Percentiles rank a stretch among this genome's conserved stretches.
phyloP scores from a whole-genome alignment of 2,797 vertebrate genomes.

The Onychomys leucogaster region DNA sequence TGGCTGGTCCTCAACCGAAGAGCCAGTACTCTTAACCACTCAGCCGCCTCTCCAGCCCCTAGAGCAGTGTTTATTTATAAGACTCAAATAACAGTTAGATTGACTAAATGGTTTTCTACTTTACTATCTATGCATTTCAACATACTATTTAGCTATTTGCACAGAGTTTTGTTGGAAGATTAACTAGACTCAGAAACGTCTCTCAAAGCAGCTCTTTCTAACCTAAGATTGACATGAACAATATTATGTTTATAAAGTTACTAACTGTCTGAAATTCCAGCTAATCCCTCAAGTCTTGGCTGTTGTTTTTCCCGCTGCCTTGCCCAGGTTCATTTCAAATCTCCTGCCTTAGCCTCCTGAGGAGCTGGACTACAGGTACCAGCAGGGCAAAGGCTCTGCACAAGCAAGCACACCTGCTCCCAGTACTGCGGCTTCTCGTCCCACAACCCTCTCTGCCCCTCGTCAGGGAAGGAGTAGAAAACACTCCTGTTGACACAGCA shows the following conservation, averaged over 20 bases:
- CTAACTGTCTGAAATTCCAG: constrained; percentile 23
- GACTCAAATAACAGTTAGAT: not conserved
- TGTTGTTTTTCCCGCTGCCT: not conserved
- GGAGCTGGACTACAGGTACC: accelerated
- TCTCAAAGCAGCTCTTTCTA: not conserved
- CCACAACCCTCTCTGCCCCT: not conserved
- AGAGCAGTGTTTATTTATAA: constrained; percentile 16
- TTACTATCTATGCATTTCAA: not conserved
- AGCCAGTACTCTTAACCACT: not conserved
- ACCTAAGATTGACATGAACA: not conserved
- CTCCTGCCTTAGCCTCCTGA: not conserved
- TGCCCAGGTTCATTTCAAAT: not conserved
- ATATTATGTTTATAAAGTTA: not conserved
- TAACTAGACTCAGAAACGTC: not conserved
- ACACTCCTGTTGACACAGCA: not conserved
- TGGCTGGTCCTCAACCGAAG: not conserved
- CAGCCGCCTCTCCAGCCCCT: not conserved
- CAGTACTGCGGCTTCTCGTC: not conserved
- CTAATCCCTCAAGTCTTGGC: not conserved
- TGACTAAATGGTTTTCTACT: not conserved
- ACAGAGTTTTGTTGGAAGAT: not conserved
- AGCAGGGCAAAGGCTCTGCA: not conserved
- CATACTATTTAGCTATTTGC: not conserved
- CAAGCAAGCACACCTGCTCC: not conserved
- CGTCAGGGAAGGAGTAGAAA: not conserved